A percentile compares a stretch with the other conserved stretches of the same genome.
These are phyloP conservation scores for Unio delphinus DNA, from an alignment of 2,888 invertebrate genomes.

Conservation along the genomic window DNA sequence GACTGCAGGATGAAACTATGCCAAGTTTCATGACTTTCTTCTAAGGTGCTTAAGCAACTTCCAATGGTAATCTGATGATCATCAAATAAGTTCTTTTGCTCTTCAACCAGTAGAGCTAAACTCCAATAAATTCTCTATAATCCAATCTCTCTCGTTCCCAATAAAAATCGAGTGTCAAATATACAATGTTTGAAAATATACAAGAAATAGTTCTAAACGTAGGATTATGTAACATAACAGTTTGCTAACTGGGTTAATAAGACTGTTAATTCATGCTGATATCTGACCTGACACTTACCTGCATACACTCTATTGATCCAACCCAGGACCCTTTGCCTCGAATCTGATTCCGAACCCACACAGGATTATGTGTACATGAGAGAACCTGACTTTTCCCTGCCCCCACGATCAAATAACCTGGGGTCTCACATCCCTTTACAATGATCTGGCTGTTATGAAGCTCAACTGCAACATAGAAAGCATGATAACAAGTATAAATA, in stretches of 20 bases:
- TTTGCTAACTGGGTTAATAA: neutral
- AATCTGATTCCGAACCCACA: slow-evolving; percentile 88
- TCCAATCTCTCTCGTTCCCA: too few relatives aligned
- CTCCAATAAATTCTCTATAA: too few relatives aligned
- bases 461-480: slow-evolving; percentile 76
- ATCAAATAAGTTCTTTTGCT: too few relatives aligned
- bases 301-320: slow-evolving; percentile 96
- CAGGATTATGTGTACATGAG: slow-evolving; percentile 89
- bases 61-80: too few relatives aligned
- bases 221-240: neutral
- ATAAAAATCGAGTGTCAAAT: too few relatives aligned
- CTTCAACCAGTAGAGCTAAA: too few relatives aligned
- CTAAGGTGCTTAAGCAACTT: too few relatives aligned
- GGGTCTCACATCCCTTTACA: slow-evolving; percentile 95
- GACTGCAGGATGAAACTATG: too few relatives aligned
- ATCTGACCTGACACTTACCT: slow-evolving; percentile 72
- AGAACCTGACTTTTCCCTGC: slow-evolving; percentile 96
- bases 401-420: slow-evolving; percentile 96
- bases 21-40: too few relatives aligned
- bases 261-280: neutral
- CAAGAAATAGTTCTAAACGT: neutral
- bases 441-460: slow-evolving; percentile 91
- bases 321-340: slow-evolving; percentile 97
- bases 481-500: neutral
- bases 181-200: too few relatives aligned